Conservation (phyloP, 2,113 vertebrate genomes). For the Jaculus jaculus region DNA sequence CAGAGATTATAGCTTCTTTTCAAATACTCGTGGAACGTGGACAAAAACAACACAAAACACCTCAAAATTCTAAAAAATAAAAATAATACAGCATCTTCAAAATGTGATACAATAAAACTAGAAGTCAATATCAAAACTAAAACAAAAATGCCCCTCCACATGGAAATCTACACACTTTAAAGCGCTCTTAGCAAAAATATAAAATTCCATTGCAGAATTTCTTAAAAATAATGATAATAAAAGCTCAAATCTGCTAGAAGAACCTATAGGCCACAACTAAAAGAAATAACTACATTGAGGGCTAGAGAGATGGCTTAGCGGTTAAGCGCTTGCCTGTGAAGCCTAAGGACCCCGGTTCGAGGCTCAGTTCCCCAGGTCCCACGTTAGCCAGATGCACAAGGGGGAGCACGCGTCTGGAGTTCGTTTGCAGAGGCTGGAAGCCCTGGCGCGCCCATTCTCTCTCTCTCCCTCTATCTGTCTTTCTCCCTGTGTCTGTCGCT, state of each 20-base stretch:
- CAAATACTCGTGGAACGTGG: background rate
- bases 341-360: too few relatives aligned
- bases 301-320: too few relatives aligned
- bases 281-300: background rate
- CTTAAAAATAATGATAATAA: constrained; percentile 50
- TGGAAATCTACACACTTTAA: constrained; percentile 8
- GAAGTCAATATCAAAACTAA: constrained; percentile 43
- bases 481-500: too few relatives aligned
- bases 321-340: too few relatives aligned
- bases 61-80: background rate
- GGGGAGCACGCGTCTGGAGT: too few relatives aligned
- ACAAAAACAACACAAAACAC: constrained; percentile 47
- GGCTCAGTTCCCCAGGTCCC: too few relatives aligned
- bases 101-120: constrained; percentile 36
- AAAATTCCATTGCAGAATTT: constrained; percentile 25
- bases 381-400: too few relatives aligned
- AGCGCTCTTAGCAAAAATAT: constrained; percentile 23
- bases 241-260: background rate
- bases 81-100: constrained; percentile 33
- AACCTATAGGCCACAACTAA: constrained; percentile 20
- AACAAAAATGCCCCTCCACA: constrained; percentile 7
- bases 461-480: too few relatives aligned
- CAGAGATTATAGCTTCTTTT: background rate
- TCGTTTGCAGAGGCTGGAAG: too few relatives aligned
- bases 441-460: too few relatives aligned